Evolutionary conservation across 2,888 invertebrate genomes (phyloP), one percentile per base, ranked within the genome.

Genomic region (Xanthia togata): DNA sequence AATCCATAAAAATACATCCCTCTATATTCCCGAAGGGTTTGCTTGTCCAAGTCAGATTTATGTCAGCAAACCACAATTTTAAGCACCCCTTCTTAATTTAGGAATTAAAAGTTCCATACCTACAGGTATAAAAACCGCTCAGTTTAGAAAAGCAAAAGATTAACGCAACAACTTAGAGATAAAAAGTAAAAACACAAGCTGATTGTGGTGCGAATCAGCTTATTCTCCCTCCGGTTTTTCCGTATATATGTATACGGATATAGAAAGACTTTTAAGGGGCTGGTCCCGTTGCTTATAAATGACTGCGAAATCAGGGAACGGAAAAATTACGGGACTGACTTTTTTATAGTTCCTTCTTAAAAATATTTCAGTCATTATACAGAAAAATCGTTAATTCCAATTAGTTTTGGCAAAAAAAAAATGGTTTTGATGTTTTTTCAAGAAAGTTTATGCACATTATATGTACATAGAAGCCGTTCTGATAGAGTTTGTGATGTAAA

Each of bases 171-270:
- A 86, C 86, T 85, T 85, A 80, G 75, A 85, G 80, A 85, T 89
- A 88, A 83, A 89, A 90, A 87, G 85, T 86, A 73, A 86, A 85
- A 86, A 89, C 85, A 84, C 89, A 87, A 88, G 83, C 85, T 82
- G 89, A 88, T 88, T 89, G 89, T 87, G 89, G 89, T 85, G 64
- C 78, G 89, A 91, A 90, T 90, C 90, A 86, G 90, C 90, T 90
- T 92, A 91, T 83, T 84, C 82, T 82, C 87, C 89, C 87, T 83
- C 82, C 77, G 76, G 67, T 79, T 76, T 82, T 73, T 57, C 59
- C 55, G n/a, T 81, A 67, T 74, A 73, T 78, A 80, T 31, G 79
- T 73, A 69, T 73, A 77, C 23, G 60, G 20, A 63, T 85, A 78
- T 74, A 78, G 65, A 41, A 76, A 76, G 63, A 75, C 65, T 80